Percentiles rank a stretch among this genome's conserved stretches.
Conservation (phyloP, 1,140 invertebrate genomes). For the Kradibia gibbosae region DNA sequence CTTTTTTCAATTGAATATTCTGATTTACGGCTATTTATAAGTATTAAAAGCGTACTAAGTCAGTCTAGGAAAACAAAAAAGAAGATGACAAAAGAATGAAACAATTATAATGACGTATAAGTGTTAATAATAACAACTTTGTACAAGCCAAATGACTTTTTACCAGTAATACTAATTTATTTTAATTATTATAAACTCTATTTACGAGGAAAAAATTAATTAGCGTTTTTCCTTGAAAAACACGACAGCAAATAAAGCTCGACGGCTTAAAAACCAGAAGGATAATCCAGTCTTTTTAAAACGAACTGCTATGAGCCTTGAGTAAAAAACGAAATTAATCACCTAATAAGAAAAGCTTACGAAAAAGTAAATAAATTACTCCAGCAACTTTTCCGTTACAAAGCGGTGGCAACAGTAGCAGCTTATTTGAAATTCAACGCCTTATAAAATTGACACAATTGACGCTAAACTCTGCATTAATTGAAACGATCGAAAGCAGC, state of each 20-base stretch:
- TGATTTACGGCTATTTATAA: too few relatives aligned
- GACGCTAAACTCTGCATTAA: not conserved
- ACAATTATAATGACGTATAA: too few relatives aligned
- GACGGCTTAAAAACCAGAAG: not conserved
- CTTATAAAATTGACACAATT: not conserved
- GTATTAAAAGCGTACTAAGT: too few relatives aligned
- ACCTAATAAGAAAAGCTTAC: conserved; percentile 10
- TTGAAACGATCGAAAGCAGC: not conserved
- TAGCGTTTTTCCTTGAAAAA: not conserved
- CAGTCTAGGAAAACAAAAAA: not conserved
- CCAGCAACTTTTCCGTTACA: conserved; percentile 12
- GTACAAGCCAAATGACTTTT: too few relatives aligned
- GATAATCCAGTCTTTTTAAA: not conserved
- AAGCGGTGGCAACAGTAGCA: not conserved
- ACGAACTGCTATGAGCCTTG: not conserved
- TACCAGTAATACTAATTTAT: not conserved
- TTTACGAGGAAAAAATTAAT: not conserved
- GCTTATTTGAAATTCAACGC: not conserved
- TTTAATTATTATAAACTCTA: not conserved
- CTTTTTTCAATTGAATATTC: too few relatives aligned
- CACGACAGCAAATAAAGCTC: not conserved
- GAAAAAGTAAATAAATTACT: conserved; percentile 7
- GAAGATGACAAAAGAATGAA: too few relatives aligned
- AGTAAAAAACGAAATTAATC: not conserved
- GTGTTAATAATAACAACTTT: too few relatives aligned